Conservation (phyloP, 1,140 invertebrate species). For the Procambarus virginalis region DNA sequence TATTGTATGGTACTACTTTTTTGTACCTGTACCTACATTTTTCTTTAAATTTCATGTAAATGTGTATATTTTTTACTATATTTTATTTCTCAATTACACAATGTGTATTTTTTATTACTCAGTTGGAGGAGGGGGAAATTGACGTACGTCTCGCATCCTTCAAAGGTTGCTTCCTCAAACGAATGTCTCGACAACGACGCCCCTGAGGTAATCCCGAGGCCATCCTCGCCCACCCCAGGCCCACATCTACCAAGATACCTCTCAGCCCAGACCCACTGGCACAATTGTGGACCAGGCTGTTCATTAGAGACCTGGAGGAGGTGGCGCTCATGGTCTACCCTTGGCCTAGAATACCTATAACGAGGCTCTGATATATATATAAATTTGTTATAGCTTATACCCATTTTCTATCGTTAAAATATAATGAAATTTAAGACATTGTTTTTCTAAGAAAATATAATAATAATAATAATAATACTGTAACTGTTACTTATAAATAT, state of each 20-base stretch:
- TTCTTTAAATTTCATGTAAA: too few species aligned
- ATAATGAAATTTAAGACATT: too few species aligned
- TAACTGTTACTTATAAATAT: too few species aligned
- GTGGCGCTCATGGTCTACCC: slow-evolving; percentile 59
- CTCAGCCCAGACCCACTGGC: slow-evolving; percentile 34
- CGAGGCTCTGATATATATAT: slow-evolving; percentile 29
- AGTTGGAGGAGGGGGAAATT: slow-evolving; percentile 60
- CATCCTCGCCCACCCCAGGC: slow-evolving; percentile 38
- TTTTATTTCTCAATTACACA: background rate
- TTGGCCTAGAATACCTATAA: slow-evolving; percentile 57
- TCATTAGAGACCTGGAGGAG: slow-evolving; percentile 53
- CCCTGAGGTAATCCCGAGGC: slow-evolving; percentile 44
- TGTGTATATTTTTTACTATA: too few species aligned
- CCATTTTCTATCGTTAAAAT: too few species aligned
- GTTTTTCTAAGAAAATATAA: too few species aligned
- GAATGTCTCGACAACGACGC: slow-evolving; percentile 43
- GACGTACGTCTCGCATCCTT: slow-evolving; percentile 54
- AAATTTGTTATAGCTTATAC: background rate
- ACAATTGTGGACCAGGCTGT: slow-evolving; percentile 37
- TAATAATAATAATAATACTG: too few species aligned
- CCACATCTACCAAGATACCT: slow-evolving; percentile 7
- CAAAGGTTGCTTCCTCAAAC: slow-evolving; percentile 62
- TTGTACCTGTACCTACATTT: too few species aligned
- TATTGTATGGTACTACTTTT: too few species aligned
- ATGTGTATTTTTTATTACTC: background rate